Evolutionary conservation across 23 tunicate genomes (phyloP).

Genomic region (Trididemnum nubilum): DNA sequence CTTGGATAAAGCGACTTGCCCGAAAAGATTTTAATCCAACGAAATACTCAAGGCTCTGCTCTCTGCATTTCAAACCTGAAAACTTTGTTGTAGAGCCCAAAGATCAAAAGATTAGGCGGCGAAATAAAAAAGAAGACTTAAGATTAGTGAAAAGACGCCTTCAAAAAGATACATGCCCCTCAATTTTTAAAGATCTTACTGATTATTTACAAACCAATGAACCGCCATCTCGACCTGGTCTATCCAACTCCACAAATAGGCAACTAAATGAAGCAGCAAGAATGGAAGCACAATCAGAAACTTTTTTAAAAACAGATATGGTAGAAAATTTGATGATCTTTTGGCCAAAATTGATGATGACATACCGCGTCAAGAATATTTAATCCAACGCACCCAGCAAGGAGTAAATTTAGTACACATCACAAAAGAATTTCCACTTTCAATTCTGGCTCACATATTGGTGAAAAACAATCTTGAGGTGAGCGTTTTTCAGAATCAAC

Average conservation of each 20-base stretch:
- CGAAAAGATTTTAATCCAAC: too few species aligned
- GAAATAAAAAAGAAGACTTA: neutral
- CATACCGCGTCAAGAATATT: neutral
- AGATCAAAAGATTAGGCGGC: neutral
- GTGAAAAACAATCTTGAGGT: neutral
- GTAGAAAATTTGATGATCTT: neutral
- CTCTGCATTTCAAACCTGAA: conserved; percentile 11
- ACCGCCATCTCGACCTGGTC: too few species aligned
- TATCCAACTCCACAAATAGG: too few species aligned
- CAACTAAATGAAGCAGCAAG: too few species aligned
- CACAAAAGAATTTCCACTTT: neutral
- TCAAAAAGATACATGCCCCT: neutral
- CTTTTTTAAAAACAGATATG: too few species aligned
- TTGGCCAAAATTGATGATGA: conserved; percentile 1
- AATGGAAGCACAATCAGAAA: too few species aligned
- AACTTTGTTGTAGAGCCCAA: conserved; percentile 1
- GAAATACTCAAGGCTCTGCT: neutral
- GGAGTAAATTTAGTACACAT: conserved; percentile 2
- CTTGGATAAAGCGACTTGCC: neutral
- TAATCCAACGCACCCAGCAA: neutral
- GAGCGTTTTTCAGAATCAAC: neutral
- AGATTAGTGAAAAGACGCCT: neutral
- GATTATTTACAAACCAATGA: neutral
- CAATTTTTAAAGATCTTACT: conserved; percentile 4
- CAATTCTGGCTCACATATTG: too few species aligned